These are phyloP conservation scores for Drosophila varians DNA, from an alignment of 1,140 invertebrate species.

Conservation along the genomic window DNA sequence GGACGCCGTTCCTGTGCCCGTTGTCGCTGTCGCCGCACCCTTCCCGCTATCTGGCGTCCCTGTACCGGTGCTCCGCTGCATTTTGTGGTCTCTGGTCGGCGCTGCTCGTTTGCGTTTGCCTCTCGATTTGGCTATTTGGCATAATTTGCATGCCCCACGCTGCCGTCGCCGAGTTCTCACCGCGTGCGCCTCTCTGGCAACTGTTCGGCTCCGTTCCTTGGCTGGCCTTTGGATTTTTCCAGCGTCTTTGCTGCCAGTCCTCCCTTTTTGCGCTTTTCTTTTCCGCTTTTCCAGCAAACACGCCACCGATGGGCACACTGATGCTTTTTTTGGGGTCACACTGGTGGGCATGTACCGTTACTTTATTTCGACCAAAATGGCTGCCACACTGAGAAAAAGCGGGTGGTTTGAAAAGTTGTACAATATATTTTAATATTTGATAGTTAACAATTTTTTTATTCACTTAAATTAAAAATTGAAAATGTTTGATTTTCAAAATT, in stretches of 20 bases:
- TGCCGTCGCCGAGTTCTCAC: constrained; percentile 52
- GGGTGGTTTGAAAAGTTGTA: background rate
- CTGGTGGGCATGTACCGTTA: constrained; percentile 16
- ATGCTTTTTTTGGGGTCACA: constrained; percentile 2
- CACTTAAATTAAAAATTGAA: too few relatives aligned
- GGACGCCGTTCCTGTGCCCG: background rate
- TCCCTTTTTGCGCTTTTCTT: too few relatives aligned
- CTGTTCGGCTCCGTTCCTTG: constrained; percentile 16
- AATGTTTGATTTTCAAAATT: background rate
- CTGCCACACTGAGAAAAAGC: background rate
- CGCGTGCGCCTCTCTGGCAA: constrained; percentile 55
- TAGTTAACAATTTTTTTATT: background rate
- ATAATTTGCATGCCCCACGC: constrained; percentile 68
- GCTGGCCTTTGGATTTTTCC: too few relatives aligned
- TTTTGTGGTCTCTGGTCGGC: constrained; percentile 32
- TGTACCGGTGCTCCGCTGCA: constrained; percentile 31
- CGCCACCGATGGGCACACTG: constrained; percentile 5
- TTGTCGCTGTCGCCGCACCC: background rate
- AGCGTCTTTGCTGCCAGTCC: too few relatives aligned
- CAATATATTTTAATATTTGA: background rate
- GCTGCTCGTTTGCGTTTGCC: constrained; percentile 49
- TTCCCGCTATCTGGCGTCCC: constrained; percentile 27
- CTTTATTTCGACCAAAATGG: background rate
- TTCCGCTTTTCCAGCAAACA: background rate
- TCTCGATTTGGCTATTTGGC: constrained; percentile 60